Conservation (phyloP, 1,140 invertebrate species). For the Drosophila hydei region DNA sequence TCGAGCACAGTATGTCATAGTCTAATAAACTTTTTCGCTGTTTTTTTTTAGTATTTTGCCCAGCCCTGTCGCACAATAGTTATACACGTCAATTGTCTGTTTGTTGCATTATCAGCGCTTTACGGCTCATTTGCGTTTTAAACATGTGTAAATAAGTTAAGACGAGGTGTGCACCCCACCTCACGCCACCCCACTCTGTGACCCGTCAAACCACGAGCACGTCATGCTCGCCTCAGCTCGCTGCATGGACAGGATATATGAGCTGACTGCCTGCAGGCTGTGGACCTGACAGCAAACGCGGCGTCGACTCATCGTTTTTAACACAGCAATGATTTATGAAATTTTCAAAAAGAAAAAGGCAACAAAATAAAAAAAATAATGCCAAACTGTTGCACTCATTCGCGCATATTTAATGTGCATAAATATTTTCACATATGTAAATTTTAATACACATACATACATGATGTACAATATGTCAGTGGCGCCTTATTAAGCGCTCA, state of each 20-base stretch:
- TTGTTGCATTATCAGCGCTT: slow-evolving; percentile 76
- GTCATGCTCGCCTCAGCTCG: slow-evolving; percentile 23
- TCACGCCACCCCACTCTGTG: background rate
- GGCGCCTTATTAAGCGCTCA: slow-evolving; percentile 69
- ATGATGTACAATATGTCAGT: background rate
- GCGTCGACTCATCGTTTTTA: slow-evolving; percentile 56
- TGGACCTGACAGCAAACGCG: slow-evolving; percentile 30
- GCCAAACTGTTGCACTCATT: slow-evolving; percentile 56
- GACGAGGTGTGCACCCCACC: slow-evolving; percentile 17
- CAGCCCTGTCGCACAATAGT: slow-evolving; percentile 6
- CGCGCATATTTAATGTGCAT: slow-evolving; percentile 65
- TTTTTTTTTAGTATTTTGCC: slow-evolving; percentile 11
- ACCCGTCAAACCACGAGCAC: slow-evolving; percentile 19
- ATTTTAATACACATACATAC: slow-evolving; percentile 58
- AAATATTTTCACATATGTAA: slow-evolving; percentile 67
- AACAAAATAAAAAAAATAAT: slow-evolving; percentile 8
- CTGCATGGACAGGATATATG: slow-evolving; percentile 33
- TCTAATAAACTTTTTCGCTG: no score
- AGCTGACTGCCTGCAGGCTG: slow-evolving; percentile 23
- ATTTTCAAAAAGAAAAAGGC: slow-evolving; percentile 55
- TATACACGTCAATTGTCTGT: slow-evolving; percentile 69
- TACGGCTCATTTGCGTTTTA: slow-evolving; percentile 79
- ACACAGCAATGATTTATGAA: slow-evolving; percentile 68
- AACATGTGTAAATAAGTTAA: slow-evolving; percentile 76
- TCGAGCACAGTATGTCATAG: no score